phyloP scores from a whole-genome alignment of 1,140 invertebrate genomes.

The Pygmarrhopalites habei region DNA sequence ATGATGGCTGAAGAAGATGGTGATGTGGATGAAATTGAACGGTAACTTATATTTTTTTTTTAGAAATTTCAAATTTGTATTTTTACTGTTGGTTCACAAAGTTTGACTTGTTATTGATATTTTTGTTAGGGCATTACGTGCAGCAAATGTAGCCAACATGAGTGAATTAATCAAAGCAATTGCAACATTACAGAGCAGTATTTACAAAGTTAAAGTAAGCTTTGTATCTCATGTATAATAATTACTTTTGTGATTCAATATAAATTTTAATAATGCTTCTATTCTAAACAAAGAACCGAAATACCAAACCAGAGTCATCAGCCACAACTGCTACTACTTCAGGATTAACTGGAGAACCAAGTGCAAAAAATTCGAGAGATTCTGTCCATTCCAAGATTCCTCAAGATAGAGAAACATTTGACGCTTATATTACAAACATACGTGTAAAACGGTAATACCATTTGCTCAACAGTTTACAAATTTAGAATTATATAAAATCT shows the following conservation, averaged over 20 bases:
- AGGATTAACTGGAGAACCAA: conserved; percentile 2
- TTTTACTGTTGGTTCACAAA: neutral
- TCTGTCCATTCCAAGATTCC: too few species aligned
- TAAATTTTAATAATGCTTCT: too few species aligned
- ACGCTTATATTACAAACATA: neutral
- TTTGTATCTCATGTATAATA: too few species aligned
- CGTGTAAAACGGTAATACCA: neutral
- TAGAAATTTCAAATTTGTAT: conserved; percentile 41
- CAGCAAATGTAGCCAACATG: conserved; percentile 52
- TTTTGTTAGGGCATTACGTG: conserved; percentile 49
- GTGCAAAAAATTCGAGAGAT: neutral
- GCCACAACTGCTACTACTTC: neutral
- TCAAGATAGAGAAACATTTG: conserved; percentile 10
- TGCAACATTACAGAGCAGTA: conserved; percentile 60
- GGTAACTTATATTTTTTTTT: conserved; percentile 42
- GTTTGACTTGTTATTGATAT: neutral
- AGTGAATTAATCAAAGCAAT: conserved; percentile 67
- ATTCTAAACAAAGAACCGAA: too few species aligned
- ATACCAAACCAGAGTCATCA: conserved; percentile 49
- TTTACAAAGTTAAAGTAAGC: conserved; percentile 71
- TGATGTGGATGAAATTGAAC: conserved; percentile 63
- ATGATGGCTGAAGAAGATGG: conserved; percentile 65
- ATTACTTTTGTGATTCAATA: too few species aligned
- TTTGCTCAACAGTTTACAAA: too few species aligned
- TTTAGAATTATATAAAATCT: too few species aligned